phyloP scores from a whole-genome alignment of 2,797 vertebrate genomes.

The Sebastes iracundus region DNA sequence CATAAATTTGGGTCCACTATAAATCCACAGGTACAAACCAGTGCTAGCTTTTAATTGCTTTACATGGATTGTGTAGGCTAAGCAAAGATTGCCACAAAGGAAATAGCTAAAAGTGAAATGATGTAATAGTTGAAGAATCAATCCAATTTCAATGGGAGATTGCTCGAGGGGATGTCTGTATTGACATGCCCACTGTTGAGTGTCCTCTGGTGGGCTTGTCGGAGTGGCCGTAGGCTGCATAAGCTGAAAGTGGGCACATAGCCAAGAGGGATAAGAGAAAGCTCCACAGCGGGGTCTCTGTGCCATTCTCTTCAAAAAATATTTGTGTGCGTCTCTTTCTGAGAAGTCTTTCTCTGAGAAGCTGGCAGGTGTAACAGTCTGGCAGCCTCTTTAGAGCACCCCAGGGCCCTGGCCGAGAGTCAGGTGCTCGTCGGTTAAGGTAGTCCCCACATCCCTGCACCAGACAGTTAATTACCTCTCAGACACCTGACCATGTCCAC shows the following conservation, averaged over 20 bases:
- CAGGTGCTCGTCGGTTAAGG: conserved; percentile 61
- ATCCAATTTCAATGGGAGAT: conserved; percentile 29
- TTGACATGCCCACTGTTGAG: conserved; percentile 59
- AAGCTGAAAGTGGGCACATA: conserved; percentile 43
- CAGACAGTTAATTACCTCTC: conserved; percentile 67
- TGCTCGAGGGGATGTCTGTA: conserved; percentile 42
- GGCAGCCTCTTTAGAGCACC: conserved; percentile 64
- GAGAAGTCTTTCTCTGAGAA: conserved; percentile 43
- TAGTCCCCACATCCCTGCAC: conserved; percentile 45
- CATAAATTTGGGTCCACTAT: neutral
- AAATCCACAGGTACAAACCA: neutral
- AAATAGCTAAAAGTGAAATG: conserved; percentile 18
- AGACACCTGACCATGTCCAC: conserved; percentile 36
- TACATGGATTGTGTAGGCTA: neutral
- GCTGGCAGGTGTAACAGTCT: conserved; percentile 63
- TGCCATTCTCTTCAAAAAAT: conserved; percentile 53
- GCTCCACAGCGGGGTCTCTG: conserved; percentile 53
- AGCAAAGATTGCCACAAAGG: conserved; percentile 22
- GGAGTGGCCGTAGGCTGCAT: conserved; percentile 29
- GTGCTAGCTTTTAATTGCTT: neutral
- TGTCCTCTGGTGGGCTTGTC: conserved; percentile 55
- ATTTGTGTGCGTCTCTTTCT: conserved; percentile 37
- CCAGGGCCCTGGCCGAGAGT: conserved; percentile 56
- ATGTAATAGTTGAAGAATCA: conserved; percentile 52
- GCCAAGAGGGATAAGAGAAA: conserved; percentile 56